Percentiles rank a stretch among this genome's conserved stretches.
Evolutionary conservation across 1,140 invertebrate genomes (phyloP).

Genomic region (Monochamus saltuarius): DNA sequence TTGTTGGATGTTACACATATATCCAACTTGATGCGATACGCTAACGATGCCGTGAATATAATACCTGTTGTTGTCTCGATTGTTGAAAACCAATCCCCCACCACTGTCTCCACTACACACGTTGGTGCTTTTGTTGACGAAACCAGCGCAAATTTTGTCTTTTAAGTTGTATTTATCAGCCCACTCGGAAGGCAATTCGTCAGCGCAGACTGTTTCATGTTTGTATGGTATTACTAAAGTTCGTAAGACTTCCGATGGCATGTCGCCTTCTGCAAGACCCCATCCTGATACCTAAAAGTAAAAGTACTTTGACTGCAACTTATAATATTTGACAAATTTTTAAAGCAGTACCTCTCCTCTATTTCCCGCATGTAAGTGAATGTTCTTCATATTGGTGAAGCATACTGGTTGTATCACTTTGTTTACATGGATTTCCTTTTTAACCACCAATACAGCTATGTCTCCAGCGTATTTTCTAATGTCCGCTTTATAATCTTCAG

Average conservation of each 20-base stretch:
- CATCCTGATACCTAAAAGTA: background rate
- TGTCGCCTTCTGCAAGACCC: background rate
- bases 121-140: background rate
- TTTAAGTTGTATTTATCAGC: background rate
- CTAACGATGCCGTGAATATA: conserved; percentile 2
- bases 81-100: background rate
- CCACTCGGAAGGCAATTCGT: background rate
- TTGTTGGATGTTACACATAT: conserved; percentile 3
- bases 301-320: too few relatives aligned
- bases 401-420: background rate
- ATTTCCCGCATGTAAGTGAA: background rate
- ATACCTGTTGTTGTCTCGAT: background rate
- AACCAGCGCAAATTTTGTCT: conserved; percentile 8
- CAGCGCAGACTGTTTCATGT: background rate
- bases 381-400: background rate
- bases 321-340: too few relatives aligned
- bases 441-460: background rate
- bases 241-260: background rate
- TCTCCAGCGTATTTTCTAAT: too few relatives aligned
- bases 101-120: conserved; percentile 5
- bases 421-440: background rate
- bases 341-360: background rate
- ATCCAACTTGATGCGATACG: background rate
- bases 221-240: background rate
- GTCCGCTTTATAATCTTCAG: background rate